Percentiles rank a stretch among this genome's conserved stretches.
Conservation (phyloP, 92 coral and sea anemone genomes). For the Pocillopora meandrina region DNA sequence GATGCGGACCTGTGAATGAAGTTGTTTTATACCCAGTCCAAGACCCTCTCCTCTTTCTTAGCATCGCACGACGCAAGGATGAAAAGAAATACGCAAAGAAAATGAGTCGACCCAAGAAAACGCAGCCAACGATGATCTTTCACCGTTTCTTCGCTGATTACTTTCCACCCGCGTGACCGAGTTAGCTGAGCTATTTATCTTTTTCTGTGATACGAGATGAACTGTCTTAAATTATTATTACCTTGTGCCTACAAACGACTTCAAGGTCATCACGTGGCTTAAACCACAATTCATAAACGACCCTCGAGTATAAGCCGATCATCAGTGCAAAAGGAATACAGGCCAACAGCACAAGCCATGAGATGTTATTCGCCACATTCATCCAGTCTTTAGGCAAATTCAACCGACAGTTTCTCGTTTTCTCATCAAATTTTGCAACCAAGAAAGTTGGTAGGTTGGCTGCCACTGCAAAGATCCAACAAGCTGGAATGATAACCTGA, state of each 20-base stretch:
- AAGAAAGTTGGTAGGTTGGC: background rate
- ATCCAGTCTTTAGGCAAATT: conserved; percentile 1
- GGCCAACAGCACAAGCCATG: background rate
- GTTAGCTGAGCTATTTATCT: background rate
- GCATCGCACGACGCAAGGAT: no score
- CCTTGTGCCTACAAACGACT: background rate
- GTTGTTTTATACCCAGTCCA: no score
- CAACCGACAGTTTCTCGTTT: background rate
- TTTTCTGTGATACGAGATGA: background rate
- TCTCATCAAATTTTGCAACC: background rate
- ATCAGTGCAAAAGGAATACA: background rate
- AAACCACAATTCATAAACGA: conserved; percentile 1
- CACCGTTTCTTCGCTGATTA: no score
- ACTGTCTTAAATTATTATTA: background rate
- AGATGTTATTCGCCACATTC: background rate
- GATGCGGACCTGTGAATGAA: no score
- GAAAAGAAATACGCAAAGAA: no score
- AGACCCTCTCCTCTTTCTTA: no score
- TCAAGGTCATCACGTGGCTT: background rate
- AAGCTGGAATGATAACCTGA: conserved; percentile 1
- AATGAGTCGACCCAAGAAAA: no score
- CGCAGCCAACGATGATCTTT: no score
- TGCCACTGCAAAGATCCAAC: conserved; percentile 3
- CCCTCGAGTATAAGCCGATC: background rate
- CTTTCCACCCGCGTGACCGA: no score